Evolutionary conservation across 2,888 invertebrate genomes (phyloP), one percentile per base, ranked within the genome.

Genomic region (Epinotia nisella): DNA sequence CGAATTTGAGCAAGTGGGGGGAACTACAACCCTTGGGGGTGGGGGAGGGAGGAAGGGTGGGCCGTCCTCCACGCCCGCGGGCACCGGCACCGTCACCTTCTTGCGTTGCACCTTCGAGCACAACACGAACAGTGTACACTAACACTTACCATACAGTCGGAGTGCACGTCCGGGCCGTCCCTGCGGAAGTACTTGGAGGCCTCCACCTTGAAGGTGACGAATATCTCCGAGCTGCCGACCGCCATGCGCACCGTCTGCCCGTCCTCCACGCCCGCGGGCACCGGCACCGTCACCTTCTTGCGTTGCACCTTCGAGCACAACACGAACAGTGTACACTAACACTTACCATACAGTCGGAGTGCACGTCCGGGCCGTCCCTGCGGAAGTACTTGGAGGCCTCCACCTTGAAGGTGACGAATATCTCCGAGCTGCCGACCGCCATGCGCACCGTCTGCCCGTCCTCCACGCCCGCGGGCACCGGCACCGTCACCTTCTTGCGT

Each of bases 361-460:
- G 98, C 0, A 99, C 96, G 87, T 99, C 99, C 5, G 98, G 95
- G 0, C 99, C 99, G 77, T 99, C 99, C 64, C 99, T 94, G 74
- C 95, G 95, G 92, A 99, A 99, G 86, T 98, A 97, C 76, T 95
- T 95, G 19, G 98, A 99, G 78, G 96, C 96, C 74, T 97, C 97
- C 55, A 99, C 98, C 81, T 96, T 96, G 92, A 99, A 98, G 58
- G 98, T 99, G 78, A 99, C 95, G 86, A 99, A 99, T 17, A 99
- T 90, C 89, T 99, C 99, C 84, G 97, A 97, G 80, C 94, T 96
- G 15, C 98, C 99, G 0, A 99, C 97, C 7, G 97, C 95, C 96
- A 99, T 97, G 70, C 99, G 95, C 4, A 99, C 96, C 0, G 99
- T 99, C 90, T 99, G 99, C 0, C 99, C 99, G 87, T 99, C 98